Base-by-base conservation (phyloP, 2,113 vertebrate genomes). In the Alouatta palliata region DNA sequence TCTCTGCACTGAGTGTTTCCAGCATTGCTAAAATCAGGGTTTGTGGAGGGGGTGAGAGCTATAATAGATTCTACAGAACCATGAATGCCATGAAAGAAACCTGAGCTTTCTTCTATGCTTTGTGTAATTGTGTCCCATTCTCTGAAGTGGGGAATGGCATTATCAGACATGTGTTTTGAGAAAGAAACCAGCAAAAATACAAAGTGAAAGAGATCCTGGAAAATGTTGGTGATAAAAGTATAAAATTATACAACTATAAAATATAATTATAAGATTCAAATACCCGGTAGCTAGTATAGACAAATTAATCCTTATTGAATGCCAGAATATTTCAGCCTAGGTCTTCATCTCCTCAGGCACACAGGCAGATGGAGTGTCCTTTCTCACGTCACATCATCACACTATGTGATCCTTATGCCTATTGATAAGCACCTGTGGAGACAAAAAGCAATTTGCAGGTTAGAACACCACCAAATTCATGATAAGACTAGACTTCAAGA, bases 391-490 rank as follows among this genome's bases (percentile, higher is more conserved):
- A 32, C 2, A 0, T 12, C 27, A 61, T 30, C 27, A 2, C 10
- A 45, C 6, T 79, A 9, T 43, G 40, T 80, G 35, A 68, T 6
- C n/a, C 94, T 75, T 66, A 8, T 37, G 20, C 27, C 40, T 45
- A 71, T 5, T 12, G 32, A 19, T 47, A 73, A 80, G 7, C 23
- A 40, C 49, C 32, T 92, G 30, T 20, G 64, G 45, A 92, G 70
- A 93, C 11, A 80, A 83, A 37, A 93, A 89, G 21, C 25, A 92
- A 94, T 82, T 56, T 91, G 71, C 64, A 27, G 17, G 21, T 95
- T 89, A 68, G 25, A 35, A 45, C 1, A 35, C 16, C 3, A 35
- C 66, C 40, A 97, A 64, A 80, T 90, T 16, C 20, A 45, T 32
- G 12, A 1, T 11, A 30, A 91, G 8, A n/a, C 19, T 54, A 13